A percentile compares a stretch with the other conserved stretches of the same genome.
These are phyloP conservation scores for Iphiclides podalirius DNA, from an alignment of 2,888 invertebrate species.

Conservation along the genomic window DNA sequence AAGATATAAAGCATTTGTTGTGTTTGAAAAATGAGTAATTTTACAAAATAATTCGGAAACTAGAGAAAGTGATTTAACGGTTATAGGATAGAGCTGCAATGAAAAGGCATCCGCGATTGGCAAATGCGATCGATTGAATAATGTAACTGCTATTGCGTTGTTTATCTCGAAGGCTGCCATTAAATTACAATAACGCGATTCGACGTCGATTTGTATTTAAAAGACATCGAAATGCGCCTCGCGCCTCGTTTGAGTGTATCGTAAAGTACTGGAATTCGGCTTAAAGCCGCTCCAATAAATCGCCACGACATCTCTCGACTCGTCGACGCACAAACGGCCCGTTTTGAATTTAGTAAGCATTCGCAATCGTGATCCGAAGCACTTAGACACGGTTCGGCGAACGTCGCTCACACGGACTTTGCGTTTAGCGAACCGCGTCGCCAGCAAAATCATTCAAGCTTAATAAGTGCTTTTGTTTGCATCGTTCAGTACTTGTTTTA, in stretches of 20 bases:
- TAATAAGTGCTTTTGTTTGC: no score
- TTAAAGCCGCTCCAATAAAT: conserved; percentile 65
- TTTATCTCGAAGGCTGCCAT: background rate
- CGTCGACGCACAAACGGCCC: conserved; percentile 66
- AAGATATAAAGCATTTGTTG: no score
- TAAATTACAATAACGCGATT: conserved; percentile 9
- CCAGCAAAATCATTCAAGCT: background rate
- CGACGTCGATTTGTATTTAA: conserved; percentile 16
- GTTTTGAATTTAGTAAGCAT: conserved; percentile 74
- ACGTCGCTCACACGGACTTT: conserved; percentile 37
- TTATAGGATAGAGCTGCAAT: no score
- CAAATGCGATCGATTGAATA: background rate
- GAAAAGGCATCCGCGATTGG: no score
- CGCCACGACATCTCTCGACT: conserved; percentile 40
- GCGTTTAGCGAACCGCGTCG: conserved; percentile 9
- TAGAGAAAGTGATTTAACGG: no score
- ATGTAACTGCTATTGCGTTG: conserved; percentile 1
- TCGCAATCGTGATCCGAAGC: conserved; percentile 64
- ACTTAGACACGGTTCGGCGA: conserved; percentile 68
- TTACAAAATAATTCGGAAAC: no score
- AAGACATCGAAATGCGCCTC: conserved; percentile 19
- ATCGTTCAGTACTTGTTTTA: no score
- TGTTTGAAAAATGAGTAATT: no score
- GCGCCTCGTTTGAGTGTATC: conserved; percentile 7
- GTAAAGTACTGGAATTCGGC: conserved; percentile 38